phyloP scores from a whole-genome alignment of 2,888 invertebrate genomes.

The Disparrhopalites patrizii region DNA sequence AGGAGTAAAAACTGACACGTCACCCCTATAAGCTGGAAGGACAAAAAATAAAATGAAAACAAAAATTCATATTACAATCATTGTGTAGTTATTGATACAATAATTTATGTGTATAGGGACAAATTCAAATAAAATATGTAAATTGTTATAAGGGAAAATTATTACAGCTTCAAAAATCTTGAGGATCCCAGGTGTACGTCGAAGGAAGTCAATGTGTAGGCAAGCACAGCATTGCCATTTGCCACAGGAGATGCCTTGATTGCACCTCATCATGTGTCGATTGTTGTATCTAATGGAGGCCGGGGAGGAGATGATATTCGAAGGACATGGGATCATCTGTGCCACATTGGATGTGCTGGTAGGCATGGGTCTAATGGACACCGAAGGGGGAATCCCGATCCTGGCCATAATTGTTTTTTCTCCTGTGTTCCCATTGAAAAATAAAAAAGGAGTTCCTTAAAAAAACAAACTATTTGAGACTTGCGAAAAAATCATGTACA shows the following conservation, averaged over 20 bases:
- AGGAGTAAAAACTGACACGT: slow-evolving; percentile 75
- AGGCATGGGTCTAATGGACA: slow-evolving; percentile 45
- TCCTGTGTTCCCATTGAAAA: too few species aligned
- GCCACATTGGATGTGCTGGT: slow-evolving; percentile 30
- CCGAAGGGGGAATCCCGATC: slow-evolving; percentile 35
- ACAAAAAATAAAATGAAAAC: too few species aligned
- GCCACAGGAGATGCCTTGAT: slow-evolving; percentile 63
- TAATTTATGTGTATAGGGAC: too few species aligned
- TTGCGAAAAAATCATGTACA: too few species aligned
- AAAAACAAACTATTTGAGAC: too few species aligned
- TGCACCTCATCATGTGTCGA: slow-evolving; percentile 12
- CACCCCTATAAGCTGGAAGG: slow-evolving; percentile 68
- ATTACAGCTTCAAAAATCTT: slow-evolving; percentile 73
- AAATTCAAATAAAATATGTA: too few species aligned
- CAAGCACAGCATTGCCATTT: slow-evolving; percentile 75
- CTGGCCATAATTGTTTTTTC: slow-evolving; percentile 24
- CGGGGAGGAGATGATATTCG: slow-evolving; percentile 47
- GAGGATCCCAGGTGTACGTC: slow-evolving; percentile 66
- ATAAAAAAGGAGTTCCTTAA: too few species aligned
- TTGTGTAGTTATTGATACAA: too few species aligned
- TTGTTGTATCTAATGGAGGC: slow-evolving; percentile 35
- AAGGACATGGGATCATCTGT: slow-evolving; percentile 38
- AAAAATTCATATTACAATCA: too few species aligned
- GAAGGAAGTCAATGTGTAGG: slow-evolving; percentile 70
- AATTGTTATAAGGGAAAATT: too few species aligned